These are phyloP conservation scores for Megalops atlanticus DNA, from an alignment of 2,113 vertebrate species.

Conservation along the genomic window DNA sequence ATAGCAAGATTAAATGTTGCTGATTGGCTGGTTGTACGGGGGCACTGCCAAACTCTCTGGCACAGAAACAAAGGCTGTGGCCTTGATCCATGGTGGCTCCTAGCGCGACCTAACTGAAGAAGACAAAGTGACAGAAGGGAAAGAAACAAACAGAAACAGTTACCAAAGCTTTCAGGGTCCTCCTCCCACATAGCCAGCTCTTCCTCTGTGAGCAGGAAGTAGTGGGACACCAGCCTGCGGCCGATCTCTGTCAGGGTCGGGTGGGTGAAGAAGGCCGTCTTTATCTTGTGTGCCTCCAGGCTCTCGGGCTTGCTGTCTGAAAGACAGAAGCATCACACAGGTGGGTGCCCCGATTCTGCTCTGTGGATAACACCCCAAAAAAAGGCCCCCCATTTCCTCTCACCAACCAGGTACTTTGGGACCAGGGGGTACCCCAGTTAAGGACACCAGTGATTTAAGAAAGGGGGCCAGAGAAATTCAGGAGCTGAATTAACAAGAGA, in stretches of 20 bases:
- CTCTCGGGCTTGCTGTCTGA: conserved; percentile 92
- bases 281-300: conserved; percentile 94
- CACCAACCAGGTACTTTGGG: neutral
- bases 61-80: too few relatives aligned
- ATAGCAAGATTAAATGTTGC: too few relatives aligned
- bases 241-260: conserved; percentile 92
- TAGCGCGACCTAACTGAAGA: neutral
- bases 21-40: too few relatives aligned
- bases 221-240: conserved; percentile 89
- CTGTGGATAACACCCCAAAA: too few relatives aligned
- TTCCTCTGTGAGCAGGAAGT: conserved; percentile 91
- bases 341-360: too few relatives aligned
- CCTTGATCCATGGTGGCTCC: too few relatives aligned
- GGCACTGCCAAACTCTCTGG: too few relatives aligned
- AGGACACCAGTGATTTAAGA: too few relatives aligned
- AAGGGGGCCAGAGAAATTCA: neutral
- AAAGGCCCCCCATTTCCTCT: neutral
- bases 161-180: conserved; percentile 97
- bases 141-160: neutral
- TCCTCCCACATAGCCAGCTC: conserved; percentile 98
- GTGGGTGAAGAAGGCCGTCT: conserved; percentile 91
- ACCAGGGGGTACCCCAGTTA: too few relatives aligned
- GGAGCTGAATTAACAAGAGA: neutral
- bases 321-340: conserved; percentile 16
- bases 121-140: too few relatives aligned